Percentiles rank a stretch among this genome's conserved stretches.
Conservation (phyloP, 2,113 vertebrate genomes). For the Lontra canadensis region DNA sequence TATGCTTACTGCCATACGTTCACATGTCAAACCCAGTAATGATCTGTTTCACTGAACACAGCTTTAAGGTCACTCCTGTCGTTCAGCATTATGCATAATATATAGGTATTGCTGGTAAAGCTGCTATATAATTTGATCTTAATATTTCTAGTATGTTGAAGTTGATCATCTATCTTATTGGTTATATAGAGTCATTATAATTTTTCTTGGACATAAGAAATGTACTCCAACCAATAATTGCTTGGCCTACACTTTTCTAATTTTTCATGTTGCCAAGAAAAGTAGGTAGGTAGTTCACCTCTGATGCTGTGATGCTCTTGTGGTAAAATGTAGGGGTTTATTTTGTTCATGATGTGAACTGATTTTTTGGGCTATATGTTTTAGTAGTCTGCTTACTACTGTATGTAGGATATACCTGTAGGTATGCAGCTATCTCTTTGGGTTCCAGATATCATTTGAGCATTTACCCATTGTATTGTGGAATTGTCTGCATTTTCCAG, state of each 20-base stretch:
- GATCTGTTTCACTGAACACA: background rate
- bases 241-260: background rate
- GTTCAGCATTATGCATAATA: background rate
- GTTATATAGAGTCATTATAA: background rate
- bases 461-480: background rate
- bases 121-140: conserved; percentile 7
- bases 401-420: background rate
- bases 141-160: conserved; percentile 31
- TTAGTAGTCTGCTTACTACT: background rate
- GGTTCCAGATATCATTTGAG: background rate
- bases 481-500: background rate
- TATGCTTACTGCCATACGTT: background rate
- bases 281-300: background rate
- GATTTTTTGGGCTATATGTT: background rate
- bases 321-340: background rate
- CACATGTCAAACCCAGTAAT: background rate
- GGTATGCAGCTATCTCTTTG: background rate
- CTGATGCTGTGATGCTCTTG: background rate
- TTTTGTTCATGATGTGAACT: background rate
- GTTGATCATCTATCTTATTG: background rate
- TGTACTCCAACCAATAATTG: background rate
- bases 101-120: background rate
- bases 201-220: background rate
- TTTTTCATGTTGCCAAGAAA: background rate
- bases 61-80: background rate